These are phyloP conservation scores for Neuroterus valhalla DNA, from an alignment of 1,140 invertebrate genomes.

Conservation along the genomic window DNA sequence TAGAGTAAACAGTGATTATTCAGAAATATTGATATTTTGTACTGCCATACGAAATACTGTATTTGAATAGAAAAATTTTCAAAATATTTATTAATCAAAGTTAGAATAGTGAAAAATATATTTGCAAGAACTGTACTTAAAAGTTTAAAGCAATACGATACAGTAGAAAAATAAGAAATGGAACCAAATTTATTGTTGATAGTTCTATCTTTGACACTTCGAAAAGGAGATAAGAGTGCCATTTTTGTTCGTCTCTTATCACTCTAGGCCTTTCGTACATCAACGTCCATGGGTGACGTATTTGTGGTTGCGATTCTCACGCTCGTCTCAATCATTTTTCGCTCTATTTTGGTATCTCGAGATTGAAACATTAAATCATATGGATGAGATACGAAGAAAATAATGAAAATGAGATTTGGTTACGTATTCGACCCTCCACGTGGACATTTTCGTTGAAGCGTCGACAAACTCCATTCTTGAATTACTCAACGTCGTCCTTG, in stretches of 20 bases:
- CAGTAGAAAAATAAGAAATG: too few species aligned
- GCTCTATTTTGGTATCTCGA: conserved; percentile 5
- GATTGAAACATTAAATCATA: conserved; percentile 15
- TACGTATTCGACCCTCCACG: background rate
- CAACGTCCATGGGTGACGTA: background rate
- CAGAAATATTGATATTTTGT: too few species aligned
- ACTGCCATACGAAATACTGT: too few species aligned
- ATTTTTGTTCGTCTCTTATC: background rate
- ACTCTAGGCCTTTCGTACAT: too few species aligned
- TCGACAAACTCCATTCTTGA: background rate
- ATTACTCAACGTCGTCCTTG: background rate
- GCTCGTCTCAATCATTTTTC: conserved; percentile 13
- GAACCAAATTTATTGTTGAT: too few species aligned
- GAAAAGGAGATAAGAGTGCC: background rate
- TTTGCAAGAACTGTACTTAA: too few species aligned
- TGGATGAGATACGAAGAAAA: background rate
- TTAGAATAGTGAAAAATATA: too few species aligned
- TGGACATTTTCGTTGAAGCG: background rate
- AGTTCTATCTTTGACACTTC: too few species aligned
- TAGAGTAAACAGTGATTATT: too few species aligned
- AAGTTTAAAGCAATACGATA: too few species aligned
- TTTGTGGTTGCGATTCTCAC: conserved; percentile 4
- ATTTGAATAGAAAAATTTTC: too few species aligned
- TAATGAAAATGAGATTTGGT: conserved; percentile 15
- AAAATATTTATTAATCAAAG: too few species aligned